Percentiles rank a stretch among this genome's conserved stretches.
These are phyloP conservation scores for Drosophila differens DNA, from an alignment of 2,888 invertebrate genomes.

Conservation along the genomic window DNA sequence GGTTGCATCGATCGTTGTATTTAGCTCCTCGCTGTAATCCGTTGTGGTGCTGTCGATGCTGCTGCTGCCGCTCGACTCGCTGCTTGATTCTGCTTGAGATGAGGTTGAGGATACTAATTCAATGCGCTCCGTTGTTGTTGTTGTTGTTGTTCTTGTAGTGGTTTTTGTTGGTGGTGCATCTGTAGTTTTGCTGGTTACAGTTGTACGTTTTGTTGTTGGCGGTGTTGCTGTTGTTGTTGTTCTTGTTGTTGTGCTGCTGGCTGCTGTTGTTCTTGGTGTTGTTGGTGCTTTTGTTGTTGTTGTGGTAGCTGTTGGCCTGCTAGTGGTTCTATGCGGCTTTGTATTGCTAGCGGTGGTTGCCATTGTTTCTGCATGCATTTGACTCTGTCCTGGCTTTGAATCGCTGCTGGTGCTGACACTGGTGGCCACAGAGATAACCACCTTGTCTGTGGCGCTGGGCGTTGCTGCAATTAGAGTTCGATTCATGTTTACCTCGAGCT, in stretches of 20 bases:
- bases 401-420: constrained; percentile 75
- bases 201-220: constrained; percentile 34
- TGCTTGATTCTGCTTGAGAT: constrained; percentile 43
- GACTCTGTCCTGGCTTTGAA: constrained; percentile 50
- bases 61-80: constrained; percentile 39
- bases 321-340: constrained; percentile 35
- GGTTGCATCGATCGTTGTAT: constrained; percentile 61
- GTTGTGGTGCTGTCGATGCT: constrained; percentile 50
- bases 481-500: constrained; percentile 28
- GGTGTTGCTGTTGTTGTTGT: constrained; percentile 19
- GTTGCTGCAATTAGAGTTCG: constrained; percentile 56
- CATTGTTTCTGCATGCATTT: constrained; percentile 26
- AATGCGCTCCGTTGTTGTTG: constrained; percentile 40
- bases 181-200: constrained; percentile 62
- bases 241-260: constrained; percentile 16
- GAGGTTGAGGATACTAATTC: constrained; percentile 65
- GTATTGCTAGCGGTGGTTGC: constrained; percentile 26
- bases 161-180: constrained; percentile 38
- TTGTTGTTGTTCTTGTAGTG: constrained; percentile 23
- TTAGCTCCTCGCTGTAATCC: constrained; percentile 63
- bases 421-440: constrained; percentile 80
- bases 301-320: constrained; percentile 30
- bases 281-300: constrained; percentile 51
- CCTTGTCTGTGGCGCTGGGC: constrained; percentile 75
- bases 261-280: constrained; percentile 28